Conservation (phyloP, 2,113 vertebrate species). For the Triplophysa siluroides region DNA sequence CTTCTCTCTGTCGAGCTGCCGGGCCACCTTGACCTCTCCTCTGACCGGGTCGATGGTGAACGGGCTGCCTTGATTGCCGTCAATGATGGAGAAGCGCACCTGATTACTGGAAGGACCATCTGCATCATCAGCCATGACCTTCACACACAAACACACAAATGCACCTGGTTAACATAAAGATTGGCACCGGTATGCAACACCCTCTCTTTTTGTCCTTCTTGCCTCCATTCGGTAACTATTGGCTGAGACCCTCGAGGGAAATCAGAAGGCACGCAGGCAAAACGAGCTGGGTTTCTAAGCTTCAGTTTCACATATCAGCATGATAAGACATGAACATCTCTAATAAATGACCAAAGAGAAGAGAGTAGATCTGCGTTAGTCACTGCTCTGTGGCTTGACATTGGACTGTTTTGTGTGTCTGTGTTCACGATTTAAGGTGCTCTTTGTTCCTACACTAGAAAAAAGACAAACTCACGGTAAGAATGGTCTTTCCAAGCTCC, state of each 20-base stretch:
- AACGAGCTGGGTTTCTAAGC: slow-evolving; percentile 63
- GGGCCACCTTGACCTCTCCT: slow-evolving; percentile 91
- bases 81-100: slow-evolving; percentile 86
- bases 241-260: slow-evolving; percentile 57
- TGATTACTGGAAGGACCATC: slow-evolving; percentile 86
- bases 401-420: not conserved
- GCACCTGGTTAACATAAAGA: slow-evolving; percentile 25
- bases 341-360: slow-evolving; percentile 55
- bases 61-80: slow-evolving; percentile 90
- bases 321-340: slow-evolving; percentile 55
- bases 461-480: slow-evolving; percentile 73
- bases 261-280: slow-evolving; percentile 61
- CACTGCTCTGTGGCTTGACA: not conserved
- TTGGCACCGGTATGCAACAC: not conserved
- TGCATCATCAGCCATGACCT: slow-evolving; percentile 92
- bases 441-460: not conserved
- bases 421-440: not conserved
- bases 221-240: slow-evolving; percentile 39
- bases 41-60: slow-evolving; percentile 86
- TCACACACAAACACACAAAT: slow-evolving; percentile 43
- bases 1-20: slow-evolving; percentile 89
- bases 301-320: slow-evolving; percentile 53
- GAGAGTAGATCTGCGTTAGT: not conserved
- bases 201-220: slow-evolving; percentile 1
- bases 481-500: slow-evolving; percentile 81